Conservation (phyloP, 2,797 vertebrate species). For the Aselliscus stoliczkanus region DNA sequence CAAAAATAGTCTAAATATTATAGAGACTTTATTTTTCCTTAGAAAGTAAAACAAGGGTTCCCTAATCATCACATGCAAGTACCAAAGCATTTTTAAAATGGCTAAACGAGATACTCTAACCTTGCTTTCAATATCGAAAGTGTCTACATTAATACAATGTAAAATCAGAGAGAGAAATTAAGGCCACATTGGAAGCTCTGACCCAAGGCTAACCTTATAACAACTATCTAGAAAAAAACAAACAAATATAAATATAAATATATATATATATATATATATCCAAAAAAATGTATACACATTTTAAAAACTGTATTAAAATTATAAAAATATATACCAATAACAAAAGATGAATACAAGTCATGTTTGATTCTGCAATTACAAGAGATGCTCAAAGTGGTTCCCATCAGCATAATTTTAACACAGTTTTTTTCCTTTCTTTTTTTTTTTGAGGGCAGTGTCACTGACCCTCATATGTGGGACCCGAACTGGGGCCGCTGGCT, state of each 20-base stretch:
- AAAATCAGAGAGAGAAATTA: slow-evolving; percentile 39
- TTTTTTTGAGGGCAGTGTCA: no score
- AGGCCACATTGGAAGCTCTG: slow-evolving; percentile 4
- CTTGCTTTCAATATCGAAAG: slow-evolving; percentile 38
- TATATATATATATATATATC: background rate
- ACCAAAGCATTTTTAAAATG: slow-evolving; percentile 34
- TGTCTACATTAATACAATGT: background rate
- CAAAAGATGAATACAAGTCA: no score
- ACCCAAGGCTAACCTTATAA: slow-evolving; percentile 12
- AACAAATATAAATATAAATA: no score
- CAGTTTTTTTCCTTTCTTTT: no score
- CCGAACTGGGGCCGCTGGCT: no score
- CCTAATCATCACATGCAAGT: slow-evolving; percentile 9
- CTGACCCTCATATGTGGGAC: no score
- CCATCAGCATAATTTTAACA: no score
- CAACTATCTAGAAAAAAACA: slow-evolving; percentile 10
- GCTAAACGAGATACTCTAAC: background rate
- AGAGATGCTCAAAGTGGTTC: no score
- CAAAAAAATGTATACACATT: no score
- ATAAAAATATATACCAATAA: no score
- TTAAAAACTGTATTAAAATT: no score
- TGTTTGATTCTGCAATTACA: no score
- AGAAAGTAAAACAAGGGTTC: slow-evolving; percentile 1
- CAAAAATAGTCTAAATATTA: background rate
- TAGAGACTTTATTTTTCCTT: slow-evolving; percentile 2